Evolutionary conservation across 2,888 invertebrate genomes (phyloP).

Genomic region (Lasioglossum marginatum): DNA sequence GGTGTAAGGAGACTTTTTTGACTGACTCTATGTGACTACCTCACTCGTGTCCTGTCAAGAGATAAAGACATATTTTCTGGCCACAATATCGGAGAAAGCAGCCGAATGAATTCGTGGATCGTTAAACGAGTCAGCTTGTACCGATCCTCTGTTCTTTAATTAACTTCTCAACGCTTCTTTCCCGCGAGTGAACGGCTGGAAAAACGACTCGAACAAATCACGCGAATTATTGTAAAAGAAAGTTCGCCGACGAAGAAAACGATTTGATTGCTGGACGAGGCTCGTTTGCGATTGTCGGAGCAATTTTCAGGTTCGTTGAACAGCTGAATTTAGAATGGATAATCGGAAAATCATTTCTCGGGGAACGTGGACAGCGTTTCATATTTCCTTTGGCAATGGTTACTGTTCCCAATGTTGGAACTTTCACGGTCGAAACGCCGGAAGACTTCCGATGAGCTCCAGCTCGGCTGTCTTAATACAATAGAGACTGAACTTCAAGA

Average conservation of each 20-base stretch:
- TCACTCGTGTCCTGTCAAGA: not conserved
- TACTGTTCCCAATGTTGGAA: not conserved
- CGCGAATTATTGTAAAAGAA: conserved; percentile 16
- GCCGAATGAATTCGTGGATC: conserved; percentile 34
- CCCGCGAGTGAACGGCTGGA: conserved; percentile 12
- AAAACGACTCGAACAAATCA: conserved; percentile 15
- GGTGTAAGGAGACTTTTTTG: too few species aligned
- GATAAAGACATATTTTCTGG: not conserved
- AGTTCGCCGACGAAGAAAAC: conserved; percentile 9
- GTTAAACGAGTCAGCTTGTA: conserved; percentile 33
- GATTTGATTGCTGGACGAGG: not conserved
- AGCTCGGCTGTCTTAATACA: too few species aligned
- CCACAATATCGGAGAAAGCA: conserved; percentile 24
- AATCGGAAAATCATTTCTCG: conserved; percentile 1
- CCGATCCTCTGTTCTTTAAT: conserved; percentile 28
- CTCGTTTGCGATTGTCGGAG: not conserved
- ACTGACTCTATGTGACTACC: too few species aligned
- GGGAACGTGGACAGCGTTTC: not conserved
- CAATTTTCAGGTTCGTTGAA: conserved; percentile 10
- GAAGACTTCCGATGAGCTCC: not conserved
- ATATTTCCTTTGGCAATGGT: not conserved
- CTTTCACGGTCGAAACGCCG: not conserved
- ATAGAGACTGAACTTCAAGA: too few species aligned
- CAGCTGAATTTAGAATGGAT: conserved; percentile 1
- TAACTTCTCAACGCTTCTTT: conserved; percentile 20